Evolutionary conservation across 23 tunicate species (phyloP).

Genomic region (Trididemnum nubilum): DNA sequence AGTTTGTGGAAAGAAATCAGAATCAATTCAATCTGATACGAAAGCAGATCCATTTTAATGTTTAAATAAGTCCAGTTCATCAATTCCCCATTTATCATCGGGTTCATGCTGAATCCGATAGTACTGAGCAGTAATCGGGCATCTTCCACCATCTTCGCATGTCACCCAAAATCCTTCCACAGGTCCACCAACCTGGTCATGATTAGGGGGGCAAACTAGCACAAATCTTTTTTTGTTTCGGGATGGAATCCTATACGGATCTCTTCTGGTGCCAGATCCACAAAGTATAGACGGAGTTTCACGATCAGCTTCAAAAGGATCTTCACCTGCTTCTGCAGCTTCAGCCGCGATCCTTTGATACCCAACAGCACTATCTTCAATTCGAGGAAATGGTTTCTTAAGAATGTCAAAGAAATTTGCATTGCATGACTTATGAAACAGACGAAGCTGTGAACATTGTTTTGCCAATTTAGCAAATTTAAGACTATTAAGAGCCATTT

Average conservation of each 20-base stretch:
- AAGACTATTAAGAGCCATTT: too few relatives aligned
- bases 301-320: constrained; percentile 69
- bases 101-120: constrained; percentile 62
- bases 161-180: constrained; percentile 72
- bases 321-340: constrained; percentile 75
- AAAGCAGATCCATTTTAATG: too few relatives aligned
- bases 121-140: constrained; percentile 75
- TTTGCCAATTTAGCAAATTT: too few relatives aligned
- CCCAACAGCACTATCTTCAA: constrained; percentile 43
- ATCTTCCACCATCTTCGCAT: constrained; percentile 71
- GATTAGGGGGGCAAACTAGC: constrained; percentile 30
- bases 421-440: too few relatives aligned
- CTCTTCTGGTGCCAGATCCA: constrained; percentile 78
- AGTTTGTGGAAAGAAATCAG: too few relatives aligned
- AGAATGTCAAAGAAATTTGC: too few relatives aligned
- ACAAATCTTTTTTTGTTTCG: constrained; percentile 41
- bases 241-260: constrained; percentile 61
- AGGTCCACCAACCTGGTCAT: constrained; percentile 57
- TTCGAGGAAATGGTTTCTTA: constrained; percentile 31
- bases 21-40: too few relatives aligned
- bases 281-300: constrained; percentile 20
- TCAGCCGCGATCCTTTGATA: constrained; percentile 57
- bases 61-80: constrained; percentile 24
- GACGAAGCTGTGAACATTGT: too few relatives aligned
- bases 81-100: constrained; percentile 75